phyloP scores from a whole-genome alignment of 2,113 vertebrate species.

The Odocoileus virginianus region DNA sequence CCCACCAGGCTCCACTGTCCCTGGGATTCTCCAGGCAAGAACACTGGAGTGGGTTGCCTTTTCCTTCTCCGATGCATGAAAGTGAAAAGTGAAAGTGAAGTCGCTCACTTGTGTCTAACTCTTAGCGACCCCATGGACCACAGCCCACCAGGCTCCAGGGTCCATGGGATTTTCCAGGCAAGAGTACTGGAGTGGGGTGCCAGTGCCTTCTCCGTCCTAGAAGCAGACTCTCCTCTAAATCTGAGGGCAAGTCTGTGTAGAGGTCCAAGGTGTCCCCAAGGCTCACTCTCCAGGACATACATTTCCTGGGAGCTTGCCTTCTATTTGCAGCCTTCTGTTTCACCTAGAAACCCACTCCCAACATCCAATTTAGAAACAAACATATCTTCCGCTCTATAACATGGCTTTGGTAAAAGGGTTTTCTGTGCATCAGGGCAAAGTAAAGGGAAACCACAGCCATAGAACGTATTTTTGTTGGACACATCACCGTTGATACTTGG shows the following conservation, averaged over 20 bases:
- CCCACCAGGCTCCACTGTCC: too few species aligned
- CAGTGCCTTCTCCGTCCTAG: neutral
- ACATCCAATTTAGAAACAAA: neutral
- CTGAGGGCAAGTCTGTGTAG: neutral
- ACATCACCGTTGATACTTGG: neutral
- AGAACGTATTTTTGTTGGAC: neutral
- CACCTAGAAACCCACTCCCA: neutral
- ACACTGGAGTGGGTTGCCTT: too few species aligned
- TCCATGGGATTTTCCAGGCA: too few species aligned
- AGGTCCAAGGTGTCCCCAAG: neutral
- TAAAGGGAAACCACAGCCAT: neutral
- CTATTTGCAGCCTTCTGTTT: neutral
- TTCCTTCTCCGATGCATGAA: too few species aligned
- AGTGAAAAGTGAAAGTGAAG: too few species aligned
- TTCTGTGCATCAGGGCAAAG: neutral
- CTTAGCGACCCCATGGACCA: too few species aligned
- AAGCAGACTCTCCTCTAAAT: neutral
- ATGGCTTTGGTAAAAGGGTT: neutral
- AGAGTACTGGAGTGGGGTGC: too few species aligned
- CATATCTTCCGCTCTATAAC: neutral
- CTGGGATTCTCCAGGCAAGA: too few species aligned
- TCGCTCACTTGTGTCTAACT: too few species aligned
- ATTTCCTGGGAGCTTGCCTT: neutral
- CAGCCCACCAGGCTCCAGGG: too few species aligned
- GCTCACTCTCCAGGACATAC: neutral